Evolutionary conservation across 1,140 invertebrate species (phyloP), one percentile per base, ranked within the genome.

Genomic region (Tachypleus tridentatus): DNA sequence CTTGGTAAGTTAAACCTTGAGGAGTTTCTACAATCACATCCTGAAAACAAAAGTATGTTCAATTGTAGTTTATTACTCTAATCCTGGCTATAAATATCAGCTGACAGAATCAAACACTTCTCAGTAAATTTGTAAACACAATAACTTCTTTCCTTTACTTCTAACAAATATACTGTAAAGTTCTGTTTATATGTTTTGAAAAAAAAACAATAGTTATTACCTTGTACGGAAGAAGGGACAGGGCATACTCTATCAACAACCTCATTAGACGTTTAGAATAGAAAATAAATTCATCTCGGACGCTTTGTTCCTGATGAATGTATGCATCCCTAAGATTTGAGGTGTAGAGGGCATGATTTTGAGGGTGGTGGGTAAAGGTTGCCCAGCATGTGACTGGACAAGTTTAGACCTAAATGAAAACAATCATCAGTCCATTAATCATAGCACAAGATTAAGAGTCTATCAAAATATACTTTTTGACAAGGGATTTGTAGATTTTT

Each of bases 201-300:
- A 29, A n/a, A n/a, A 70, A 69, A 57, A 62, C 62, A 69, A 58
- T 47, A 53, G 56, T 54, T 58, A 57, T 73, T 72, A 86, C 85
- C 75, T 89, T 86, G 73, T 95, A 97, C 3, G 93, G 91, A 68
- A 97, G 79, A 56, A 97, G 79, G 0, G 93, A 95, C 4, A 98
- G 80, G 0, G 94, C 91, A 79, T 89, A 95, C 78, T 99, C 97
- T 71, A 98, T 97, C 3, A 98, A 88, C 47, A 99, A 79, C 49
- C 96, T 82, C 80, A 98, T 99, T 4, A 99, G 82, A 47, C 97
- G 82, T 75, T 98, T 97, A 3, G 95, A 97, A 77, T 99, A 98
- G 80, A 99, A 99, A 69, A 99, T 97, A 77, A 99, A 98, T 78
- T 98, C 96, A 79, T 98, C 96, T 48, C 95, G 82, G 87, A 84